Evolutionary conservation across 2,113 vertebrate species (phyloP).

Genomic region (Tonatia bakeri): DNA sequence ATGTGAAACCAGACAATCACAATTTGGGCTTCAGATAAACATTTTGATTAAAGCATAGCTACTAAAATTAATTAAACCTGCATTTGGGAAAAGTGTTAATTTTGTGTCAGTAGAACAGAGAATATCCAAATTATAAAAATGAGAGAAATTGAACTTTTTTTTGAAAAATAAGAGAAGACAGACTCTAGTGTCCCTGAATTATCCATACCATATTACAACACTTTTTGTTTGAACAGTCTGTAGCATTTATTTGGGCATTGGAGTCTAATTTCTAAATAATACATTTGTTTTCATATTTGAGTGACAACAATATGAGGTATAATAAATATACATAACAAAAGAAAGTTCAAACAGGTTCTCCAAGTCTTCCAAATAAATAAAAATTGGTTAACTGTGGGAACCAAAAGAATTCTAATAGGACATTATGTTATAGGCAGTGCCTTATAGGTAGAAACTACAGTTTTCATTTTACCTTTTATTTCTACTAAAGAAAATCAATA

Average conservation of each 20-base stretch:
- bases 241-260: neutral
- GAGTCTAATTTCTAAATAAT: neutral
- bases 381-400: neutral
- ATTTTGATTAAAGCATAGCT: neutral
- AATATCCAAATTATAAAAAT: conserved; percentile 29
- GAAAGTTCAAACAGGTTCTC: neutral
- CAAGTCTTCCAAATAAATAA: conserved; percentile 17
- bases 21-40: neutral
- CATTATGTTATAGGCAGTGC: neutral
- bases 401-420: conserved; percentile 4
- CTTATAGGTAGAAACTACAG: neutral
- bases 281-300: conserved; percentile 2
- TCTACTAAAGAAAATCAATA: neutral
- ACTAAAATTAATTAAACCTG: conserved; percentile 39
- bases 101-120: neutral
- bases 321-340: neutral
- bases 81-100: neutral
- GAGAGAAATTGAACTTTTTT: neutral
- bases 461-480: conserved; percentile 30
- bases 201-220: neutral
- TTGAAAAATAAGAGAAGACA: neutral
- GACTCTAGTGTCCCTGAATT: neutral
- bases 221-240: neutral
- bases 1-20: conserved; percentile 12
- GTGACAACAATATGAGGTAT: neutral